Percentiles rank a stretch among this genome's conserved stretches.
Evolutionary conservation across 53 echinoderm and acorn worm genomes (phyloP).

Genomic region (Mesocentrotus franciscanus): DNA sequence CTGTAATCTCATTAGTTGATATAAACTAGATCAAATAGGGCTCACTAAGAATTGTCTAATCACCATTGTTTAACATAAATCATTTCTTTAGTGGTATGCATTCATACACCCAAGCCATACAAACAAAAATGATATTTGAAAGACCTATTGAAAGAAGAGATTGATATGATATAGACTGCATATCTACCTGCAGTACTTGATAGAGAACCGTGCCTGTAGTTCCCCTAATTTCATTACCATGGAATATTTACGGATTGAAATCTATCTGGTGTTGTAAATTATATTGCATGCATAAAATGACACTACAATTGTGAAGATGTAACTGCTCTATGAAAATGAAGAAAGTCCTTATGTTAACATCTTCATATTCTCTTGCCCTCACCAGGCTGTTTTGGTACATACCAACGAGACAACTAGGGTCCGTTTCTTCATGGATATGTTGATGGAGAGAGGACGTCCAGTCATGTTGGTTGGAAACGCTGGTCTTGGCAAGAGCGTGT

Average conservation of each 20-base stretch:
- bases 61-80: neutral
- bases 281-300: neutral
- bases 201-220: neutral
- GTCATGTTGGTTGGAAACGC: constrained; percentile 97
- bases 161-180: neutral
- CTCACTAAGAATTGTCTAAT: neutral
- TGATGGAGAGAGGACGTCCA: constrained; percentile 93
- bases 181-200: neutral
- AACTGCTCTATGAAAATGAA: neutral
- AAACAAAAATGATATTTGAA: too few relatives aligned
- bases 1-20: neutral
- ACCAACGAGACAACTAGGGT: constrained; percentile 92
- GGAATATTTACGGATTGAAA: neutral
- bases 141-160: neutral
- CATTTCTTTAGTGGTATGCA: neutral
- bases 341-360: neutral
- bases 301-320: neutral
- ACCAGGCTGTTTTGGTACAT: constrained; percentile 94
- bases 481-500: constrained; percentile 97
- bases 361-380: neutral
- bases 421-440: constrained; percentile 86
- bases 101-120: neutral
- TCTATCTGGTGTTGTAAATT: neutral
- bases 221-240: neutral
- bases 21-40: neutral